Percentiles rank a stretch among this genome's conserved stretches.
phyloP scores from a whole-genome alignment of 2,797 vertebrate genomes.

The Chromis chromis region DNA sequence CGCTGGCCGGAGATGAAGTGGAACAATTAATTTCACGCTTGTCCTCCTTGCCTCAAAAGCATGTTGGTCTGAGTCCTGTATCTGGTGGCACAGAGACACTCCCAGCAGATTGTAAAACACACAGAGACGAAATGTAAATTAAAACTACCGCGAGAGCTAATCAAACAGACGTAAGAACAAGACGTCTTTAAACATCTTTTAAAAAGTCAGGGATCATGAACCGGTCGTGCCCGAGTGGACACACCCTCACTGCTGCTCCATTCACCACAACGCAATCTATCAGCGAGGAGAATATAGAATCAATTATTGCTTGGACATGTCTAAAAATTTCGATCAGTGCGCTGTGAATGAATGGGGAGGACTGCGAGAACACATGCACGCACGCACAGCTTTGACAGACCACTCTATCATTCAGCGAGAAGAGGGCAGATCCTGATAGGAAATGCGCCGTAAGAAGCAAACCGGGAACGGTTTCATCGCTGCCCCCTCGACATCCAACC shows the following conservation, averaged over 20 bases:
- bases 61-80: conserved; percentile 92
- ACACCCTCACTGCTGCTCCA: conserved; percentile 33
- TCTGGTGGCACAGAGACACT: conserved; percentile 85
- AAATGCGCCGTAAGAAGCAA: conserved; percentile 21
- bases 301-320: conserved; percentile 85
- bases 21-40: conserved; percentile 99
- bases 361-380: conserved; percentile 65
- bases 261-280: conserved; percentile 87
- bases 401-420: conserved; percentile 83
- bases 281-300: conserved; percentile 84
- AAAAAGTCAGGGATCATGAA: conserved; percentile 46
- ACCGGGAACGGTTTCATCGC: conserved; percentile 7
- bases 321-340: conserved; percentile 87
- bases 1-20: conserved; percentile 91
- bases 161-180: conserved; percentile 54
- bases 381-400: conserved; percentile 80
- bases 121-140: conserved; percentile 40
- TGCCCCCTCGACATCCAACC: conserved; percentile 21
- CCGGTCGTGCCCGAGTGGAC: conserved; percentile 28
- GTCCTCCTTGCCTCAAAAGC: conserved; percentile 92
- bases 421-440: conserved; percentile 27
- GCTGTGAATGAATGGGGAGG: conserved; percentile 70
- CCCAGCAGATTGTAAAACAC: conserved; percentile 72
- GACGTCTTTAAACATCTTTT: conserved; percentile 42
- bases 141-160: conserved; percentile 50